These are phyloP conservation scores for Smittia aterrima DNA, from an alignment of 2,888 invertebrate species.

Conservation along the genomic window DNA sequence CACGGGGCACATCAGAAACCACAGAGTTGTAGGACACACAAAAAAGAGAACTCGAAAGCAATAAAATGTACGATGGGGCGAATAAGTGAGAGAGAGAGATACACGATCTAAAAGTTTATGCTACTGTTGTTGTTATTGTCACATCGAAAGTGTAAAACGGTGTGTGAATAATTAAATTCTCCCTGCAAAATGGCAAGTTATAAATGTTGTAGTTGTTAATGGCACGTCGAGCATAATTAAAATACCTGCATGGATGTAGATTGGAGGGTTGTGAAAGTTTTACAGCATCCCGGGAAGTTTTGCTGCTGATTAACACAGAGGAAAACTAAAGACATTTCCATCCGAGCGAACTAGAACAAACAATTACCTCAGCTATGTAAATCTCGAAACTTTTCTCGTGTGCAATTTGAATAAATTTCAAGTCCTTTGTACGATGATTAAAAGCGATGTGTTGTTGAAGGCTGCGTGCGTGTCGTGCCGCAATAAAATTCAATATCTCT, in stretches of 20 bases:
- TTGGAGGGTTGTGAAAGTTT: background rate
- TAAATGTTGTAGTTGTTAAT: background rate
- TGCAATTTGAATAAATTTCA: constrained; percentile 9
- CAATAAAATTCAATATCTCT: constrained; percentile 32
- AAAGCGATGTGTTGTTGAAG: background rate
- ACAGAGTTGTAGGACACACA: background rate
- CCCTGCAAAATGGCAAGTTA: too few species aligned
- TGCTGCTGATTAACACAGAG: too few species aligned
- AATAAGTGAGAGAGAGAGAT: too few species aligned
- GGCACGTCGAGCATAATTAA: background rate
- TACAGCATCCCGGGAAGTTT: background rate
- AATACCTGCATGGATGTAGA: background rate
- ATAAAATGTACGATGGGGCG: too few species aligned
- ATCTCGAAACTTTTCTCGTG: constrained; percentile 22
- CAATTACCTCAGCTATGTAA: constrained; percentile 23
- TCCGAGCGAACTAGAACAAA: background rate
- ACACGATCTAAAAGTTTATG: too few species aligned
- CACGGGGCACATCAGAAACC: background rate
- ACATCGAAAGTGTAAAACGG: background rate
- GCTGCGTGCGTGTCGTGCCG: constrained; percentile 16
- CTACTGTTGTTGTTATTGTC: too few species aligned
- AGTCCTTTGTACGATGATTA: background rate
- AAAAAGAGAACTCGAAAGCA: too few species aligned
- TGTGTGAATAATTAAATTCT: background rate
- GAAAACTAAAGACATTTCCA: background rate